Evolutionary conservation across 2,113 vertebrate genomes (phyloP), one percentile per base, ranked within the genome.

Genomic region (Uria aalge): DNA sequence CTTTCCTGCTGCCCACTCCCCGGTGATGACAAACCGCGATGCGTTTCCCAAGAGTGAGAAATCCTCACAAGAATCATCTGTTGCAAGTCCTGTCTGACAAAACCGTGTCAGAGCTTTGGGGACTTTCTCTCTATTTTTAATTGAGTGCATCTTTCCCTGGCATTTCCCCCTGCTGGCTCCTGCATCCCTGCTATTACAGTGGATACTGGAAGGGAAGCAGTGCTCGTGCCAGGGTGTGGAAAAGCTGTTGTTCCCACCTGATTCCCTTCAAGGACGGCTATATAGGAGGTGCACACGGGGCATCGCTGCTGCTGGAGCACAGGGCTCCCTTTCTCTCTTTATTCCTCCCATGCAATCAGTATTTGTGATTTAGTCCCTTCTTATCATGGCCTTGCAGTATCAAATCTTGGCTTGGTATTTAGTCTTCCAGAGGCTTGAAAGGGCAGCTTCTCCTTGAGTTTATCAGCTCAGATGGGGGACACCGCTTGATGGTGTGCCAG

Each of bases 391-490:
- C 91, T 96, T 93, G 82, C 95, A 96, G 95, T 94, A 95, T 96
- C 82, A 47, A 71, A 91, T 88, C 77, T 94, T 97, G 92, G 91
- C 91, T 97, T 92, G 88, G 41, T 96, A 83, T 97, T 97, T 96
- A 97, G 96, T 96, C 93, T 97, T 97, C 63, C 84, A 47, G 56
- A 89, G 88, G 85, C 92, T 90, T 94, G 96, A 95, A 97, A 94
- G 94, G 94, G 92, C 93, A 96, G 91, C 89, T 96, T 97, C 96
- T 94, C 95, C 96, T 96, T 95, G 96, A 96, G 95, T 95, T 97
- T 97, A 97, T 97, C 96, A 89, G 92, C 74, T 93, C 77, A 87
- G 71, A 84, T 79, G 75, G 85, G 93, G 94, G 83, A 92, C 41
- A 59, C 64, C 2, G 36, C 96, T 89, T 93, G 95, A 96, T 87